Evolutionary conservation across 2,113 vertebrate species (phyloP), one percentile per base, ranked within the genome.

Genomic region (Lichenostomus cassidix): DNA sequence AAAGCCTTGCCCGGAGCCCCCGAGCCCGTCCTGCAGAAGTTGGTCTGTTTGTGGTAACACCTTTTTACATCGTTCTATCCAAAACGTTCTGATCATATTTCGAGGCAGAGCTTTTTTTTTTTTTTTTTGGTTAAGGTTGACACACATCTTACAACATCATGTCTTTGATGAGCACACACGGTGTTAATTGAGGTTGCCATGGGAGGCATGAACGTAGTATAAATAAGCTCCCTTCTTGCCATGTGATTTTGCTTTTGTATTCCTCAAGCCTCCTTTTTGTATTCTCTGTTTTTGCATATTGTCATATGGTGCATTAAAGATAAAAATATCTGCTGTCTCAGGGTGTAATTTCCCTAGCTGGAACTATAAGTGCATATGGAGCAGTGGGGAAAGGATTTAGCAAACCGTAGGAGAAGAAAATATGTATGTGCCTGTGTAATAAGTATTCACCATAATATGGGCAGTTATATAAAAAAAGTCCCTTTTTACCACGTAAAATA

Each of bases 121-220:
- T 44, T 39, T 24, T 28, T n/a, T 52, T 29, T n/a, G n/a, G 37
- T 9, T 29, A 22, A 53, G 19, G 63, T 67, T 90, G 71, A 65
- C 87, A 80, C 65, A 46, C 41, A 46, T 81, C 69, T 78, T 53
- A 74, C 85, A 23, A 7, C 31, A 44, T 89, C 59, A 41, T 18
- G 14, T 55, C 74, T 84, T 28, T 68, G 88, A 84, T 75, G 76
- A 74, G 60, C 47, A 13, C 91, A 29, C 8, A 25, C 42, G n/a
- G 67, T 78, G 94, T 94, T 96, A 93, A 95, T 87, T 89, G 91
- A 93, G 93, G 96, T 97, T 97, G 97, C 96, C 86, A 97, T 97
- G 97, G 97, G 81, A 96, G 87, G 64, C 87, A 64, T 73, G 56
- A 83, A 77, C 46, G 27, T 89, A 87, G 96, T 96, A 94, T 96